Conservation (phyloP, 2,888 invertebrate genomes). For the Chironomus riparius region DNA sequence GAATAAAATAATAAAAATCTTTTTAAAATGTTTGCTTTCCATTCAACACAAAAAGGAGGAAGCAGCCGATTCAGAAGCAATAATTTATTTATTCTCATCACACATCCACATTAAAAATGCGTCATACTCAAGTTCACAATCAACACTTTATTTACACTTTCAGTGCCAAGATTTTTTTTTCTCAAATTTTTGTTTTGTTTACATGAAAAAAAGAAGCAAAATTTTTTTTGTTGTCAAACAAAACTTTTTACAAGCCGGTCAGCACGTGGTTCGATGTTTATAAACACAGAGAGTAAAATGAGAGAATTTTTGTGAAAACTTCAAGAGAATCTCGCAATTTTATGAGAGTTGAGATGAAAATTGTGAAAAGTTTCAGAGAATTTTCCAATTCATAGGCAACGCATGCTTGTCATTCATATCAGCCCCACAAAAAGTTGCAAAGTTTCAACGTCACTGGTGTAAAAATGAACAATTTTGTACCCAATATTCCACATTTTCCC, state of each 20-base stretch:
- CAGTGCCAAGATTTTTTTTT: background rate
- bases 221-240: background rate
- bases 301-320: background rate
- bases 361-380: background rate
- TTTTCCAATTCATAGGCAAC: background rate
- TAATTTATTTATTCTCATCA: no score
- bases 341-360: background rate
- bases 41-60: no score
- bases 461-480: background rate
- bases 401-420: background rate
- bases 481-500: background rate
- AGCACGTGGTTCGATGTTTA: background rate
- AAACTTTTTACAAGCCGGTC: background rate
- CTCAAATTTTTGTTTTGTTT: background rate
- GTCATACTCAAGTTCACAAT: background rate
- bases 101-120: no score
- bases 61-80: no score
- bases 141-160: background rate
- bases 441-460: background rate
- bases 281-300: background rate
- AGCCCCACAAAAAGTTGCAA: background rate
- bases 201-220: background rate
- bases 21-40: no score
- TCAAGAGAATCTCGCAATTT: background rate
- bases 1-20: background rate